These are phyloP conservation scores for Drosophila emarginata DNA, from an alignment of 2,888 invertebrate genomes.

Conservation along the genomic window DNA sequence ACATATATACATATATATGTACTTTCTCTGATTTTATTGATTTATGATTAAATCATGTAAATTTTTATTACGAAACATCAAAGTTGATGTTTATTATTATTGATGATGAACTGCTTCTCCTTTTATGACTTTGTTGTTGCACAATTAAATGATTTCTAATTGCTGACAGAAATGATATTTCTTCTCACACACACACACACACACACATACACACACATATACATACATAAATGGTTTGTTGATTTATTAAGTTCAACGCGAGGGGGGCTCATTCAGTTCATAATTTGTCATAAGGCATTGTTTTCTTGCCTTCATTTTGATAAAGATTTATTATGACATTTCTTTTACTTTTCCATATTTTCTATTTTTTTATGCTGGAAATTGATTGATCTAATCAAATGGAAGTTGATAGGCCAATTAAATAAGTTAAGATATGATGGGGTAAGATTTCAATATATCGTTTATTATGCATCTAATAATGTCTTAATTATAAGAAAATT, in stretches of 20 bases:
- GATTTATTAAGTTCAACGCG: slow-evolving; percentile 64
- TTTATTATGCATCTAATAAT: slow-evolving; percentile 32
- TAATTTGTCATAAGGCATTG: slow-evolving; percentile 65
- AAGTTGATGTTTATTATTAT: slow-evolving; percentile 60
- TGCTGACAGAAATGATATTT: slow-evolving; percentile 54
- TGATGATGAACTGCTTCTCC: slow-evolving; percentile 35
- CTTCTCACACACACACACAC: slow-evolving; percentile 23
- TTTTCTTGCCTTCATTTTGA: slow-evolving; percentile 53
- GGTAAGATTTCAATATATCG: slow-evolving; percentile 21
- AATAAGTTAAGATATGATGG: slow-evolving; percentile 1
- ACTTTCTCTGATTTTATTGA: slow-evolving; percentile 57
- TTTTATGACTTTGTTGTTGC: slow-evolving; percentile 78
- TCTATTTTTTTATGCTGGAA: slow-evolving; percentile 47
- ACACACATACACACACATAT: not conserved
- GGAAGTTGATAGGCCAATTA: slow-evolving; percentile 50
- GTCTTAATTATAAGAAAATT: slow-evolving; percentile 36
- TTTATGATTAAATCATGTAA: slow-evolving; percentile 80
- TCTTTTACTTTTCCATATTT: slow-evolving; percentile 54
- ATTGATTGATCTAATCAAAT: slow-evolving; percentile 50
- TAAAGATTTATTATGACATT: slow-evolving; percentile 79
- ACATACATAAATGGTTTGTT: slow-evolving; percentile 62
- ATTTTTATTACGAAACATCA: slow-evolving; percentile 62
- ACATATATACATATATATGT: slow-evolving; percentile 30
- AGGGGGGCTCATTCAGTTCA: slow-evolving; percentile 39
- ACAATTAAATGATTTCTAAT: slow-evolving; percentile 79